Evolutionary conservation across 2,113 vertebrate species (phyloP), one percentile per base, ranked within the genome.

Genomic region (Catharus bicknelli): DNA sequence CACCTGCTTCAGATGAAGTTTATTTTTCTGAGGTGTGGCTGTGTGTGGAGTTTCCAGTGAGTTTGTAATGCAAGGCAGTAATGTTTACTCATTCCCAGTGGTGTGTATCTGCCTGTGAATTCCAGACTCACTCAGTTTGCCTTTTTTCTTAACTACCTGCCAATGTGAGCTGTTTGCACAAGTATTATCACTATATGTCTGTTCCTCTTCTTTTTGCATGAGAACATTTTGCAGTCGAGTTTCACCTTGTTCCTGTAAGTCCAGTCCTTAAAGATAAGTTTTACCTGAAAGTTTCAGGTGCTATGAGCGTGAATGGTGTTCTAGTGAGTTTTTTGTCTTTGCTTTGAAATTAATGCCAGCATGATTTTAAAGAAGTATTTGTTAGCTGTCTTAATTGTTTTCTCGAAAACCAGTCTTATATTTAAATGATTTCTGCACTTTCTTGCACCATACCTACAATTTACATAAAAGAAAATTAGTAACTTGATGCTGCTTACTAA

Each of bases 1-100:
- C 83, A 76, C 54, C 62, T 87, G 45, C 54, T 92, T 6, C 86
- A 63, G 18, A 66, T 80, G 23, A 73, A 72, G 55, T 82, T 88
- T 89, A 57, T 76, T 91, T 88, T 83, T 83, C 68, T 68, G 55
- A 57, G 86, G 79, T 76, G 78, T 48, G 93, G n/a, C 70, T 42
- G 4, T 72, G 11, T 36, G 30, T 30, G 26, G 51, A 75, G 57
- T 75, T 92, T n/a, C 69, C 53, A 55, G 8, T 48, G 89, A 50
- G 15, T 70, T 55, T 75, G 40, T 91, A 15, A 73, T 75, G 29
- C 38, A 48, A 32, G 63, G 83, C 47, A 51, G 59, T 83, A 34
- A 50, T 27, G 10, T 88, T 94, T 88, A 61, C 88, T 51, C 26
- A 19, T 74, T 40, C 29, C 26, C 50, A 16, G 13, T 64, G 77